Percentiles rank a stretch among this genome's conserved stretches.
Conservation (phyloP, 2,113 vertebrate species). For the Australoheros scitulus region DNA sequence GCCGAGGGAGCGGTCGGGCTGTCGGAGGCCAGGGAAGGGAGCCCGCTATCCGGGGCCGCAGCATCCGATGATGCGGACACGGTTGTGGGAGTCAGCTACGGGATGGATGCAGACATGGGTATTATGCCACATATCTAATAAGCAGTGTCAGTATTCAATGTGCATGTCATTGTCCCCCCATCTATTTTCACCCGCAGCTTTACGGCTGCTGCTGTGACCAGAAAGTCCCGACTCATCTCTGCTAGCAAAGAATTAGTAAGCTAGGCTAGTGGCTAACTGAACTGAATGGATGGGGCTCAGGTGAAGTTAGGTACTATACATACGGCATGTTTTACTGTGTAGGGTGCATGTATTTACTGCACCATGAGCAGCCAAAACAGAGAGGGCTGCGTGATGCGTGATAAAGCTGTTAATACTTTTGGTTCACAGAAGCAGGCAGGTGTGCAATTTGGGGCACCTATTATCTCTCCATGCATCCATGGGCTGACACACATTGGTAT, state of each 20-base stretch:
- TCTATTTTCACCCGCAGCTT: not conserved
- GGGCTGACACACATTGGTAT: not conserved
- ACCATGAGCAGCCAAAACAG: not conserved
- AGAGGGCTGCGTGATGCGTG: not conserved
- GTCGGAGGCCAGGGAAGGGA: constrained; percentile 80
- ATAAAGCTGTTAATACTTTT: not conserved
- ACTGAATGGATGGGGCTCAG: constrained; percentile 36
- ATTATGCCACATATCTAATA: constrained; percentile 4
- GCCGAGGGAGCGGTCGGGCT: constrained; percentile 81
- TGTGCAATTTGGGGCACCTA: not conserved
- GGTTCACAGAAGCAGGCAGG: not conserved
- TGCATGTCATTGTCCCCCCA: not conserved
- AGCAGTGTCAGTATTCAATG: not conserved
- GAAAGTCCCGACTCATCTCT: constrained; percentile 75
- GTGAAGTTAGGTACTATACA: constrained; percentile 19
- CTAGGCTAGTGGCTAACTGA: constrained; percentile 67
- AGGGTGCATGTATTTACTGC: not conserved
- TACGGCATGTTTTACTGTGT: not conserved
- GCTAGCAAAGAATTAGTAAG: constrained; percentile 46
- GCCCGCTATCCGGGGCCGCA: constrained; percentile 74
- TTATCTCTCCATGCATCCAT: not conserved
- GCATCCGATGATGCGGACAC: constrained; percentile 81
- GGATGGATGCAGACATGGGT: constrained; percentile 79
- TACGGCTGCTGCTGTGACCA: constrained; percentile 9
- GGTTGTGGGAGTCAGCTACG: constrained; percentile 76